Evolutionary conservation across 2,888 invertebrate species (phyloP), one percentile per base, ranked within the genome.

Genomic region (Chloroclystis v-ata): DNA sequence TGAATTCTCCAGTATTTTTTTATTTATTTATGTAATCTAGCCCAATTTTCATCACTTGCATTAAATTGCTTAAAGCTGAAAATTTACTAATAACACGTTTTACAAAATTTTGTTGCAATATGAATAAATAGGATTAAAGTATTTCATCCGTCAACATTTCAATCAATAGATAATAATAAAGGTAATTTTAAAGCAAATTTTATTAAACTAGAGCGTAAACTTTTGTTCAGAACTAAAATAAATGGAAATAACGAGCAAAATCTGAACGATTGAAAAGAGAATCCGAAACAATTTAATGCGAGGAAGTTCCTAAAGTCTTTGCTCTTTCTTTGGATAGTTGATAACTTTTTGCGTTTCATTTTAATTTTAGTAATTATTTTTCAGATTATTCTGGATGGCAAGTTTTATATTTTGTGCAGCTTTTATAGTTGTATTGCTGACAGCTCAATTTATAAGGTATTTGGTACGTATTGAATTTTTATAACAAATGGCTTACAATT

Each of bases 381-480:
- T 25, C 73, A 87, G 87, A 57, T 43, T 75, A 33, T 84, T 80
- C 59, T 87, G 86, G 86, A 48, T 65, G 1, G 28, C 62, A n/a
- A 70, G 70, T 49, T 77, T 80, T 49, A 28, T 67, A 5, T 52
- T 65, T 1, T 69, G 73, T 45, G 51, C 69, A 4, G 62, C 54
- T 11, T 52, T 79, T n/a, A 67, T 75, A 41, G 61, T 70, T 28
- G 56, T 65, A 10, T 60, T 87, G 14, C 56, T 84, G 28, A 59
- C 68, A 4, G 52, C 70, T 26, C 84, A 84, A 49, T 82, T 73
- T 50, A 52, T 49, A 8, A 72, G 82, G 67, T 76, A 74, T 52
- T 59, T 78, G 45, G 85, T 85, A 61, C 75, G 78, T 33, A 32
- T 33, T 30, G 5, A 20, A 4, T 20, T 4, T 20, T 20, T 4